Percentiles rank a stretch among this genome's conserved stretches.
These are phyloP conservation scores for Nemapogon koenigi DNA, from an alignment of 2,888 invertebrate species.

Conservation along the genomic window DNA sequence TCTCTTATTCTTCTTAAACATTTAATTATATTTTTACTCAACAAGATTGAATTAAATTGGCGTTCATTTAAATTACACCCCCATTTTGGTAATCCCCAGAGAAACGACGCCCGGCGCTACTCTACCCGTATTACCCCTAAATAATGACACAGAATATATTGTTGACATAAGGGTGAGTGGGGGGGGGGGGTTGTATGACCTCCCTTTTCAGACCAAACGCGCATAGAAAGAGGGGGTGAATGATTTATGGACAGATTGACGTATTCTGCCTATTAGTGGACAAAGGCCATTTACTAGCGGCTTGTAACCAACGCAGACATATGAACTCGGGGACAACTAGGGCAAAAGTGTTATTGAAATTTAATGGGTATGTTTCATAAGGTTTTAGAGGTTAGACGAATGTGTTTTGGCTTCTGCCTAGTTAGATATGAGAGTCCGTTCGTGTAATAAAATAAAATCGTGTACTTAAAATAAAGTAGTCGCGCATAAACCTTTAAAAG, in stretches of 20 bases:
- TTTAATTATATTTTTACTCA: conserved; percentile 4
- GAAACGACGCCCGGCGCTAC: conserved; percentile 4
- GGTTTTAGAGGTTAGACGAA: no score
- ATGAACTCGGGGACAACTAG: no score
- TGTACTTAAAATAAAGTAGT: no score
- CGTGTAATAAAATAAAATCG: no score
- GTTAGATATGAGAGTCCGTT: no score
- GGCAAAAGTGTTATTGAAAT: no score
- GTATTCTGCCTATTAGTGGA: conserved; percentile 34
- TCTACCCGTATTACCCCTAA: conserved; percentile 23
- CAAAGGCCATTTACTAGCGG: conserved; percentile 13
- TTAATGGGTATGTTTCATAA: not conserved
- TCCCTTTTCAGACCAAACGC: conserved; percentile 12
- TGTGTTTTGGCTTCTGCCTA: no score
- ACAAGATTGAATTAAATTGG: conserved; percentile 9
- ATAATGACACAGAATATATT: conserved; percentile 44
- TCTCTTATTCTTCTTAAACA: no score
- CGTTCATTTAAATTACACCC: conserved; percentile 7
- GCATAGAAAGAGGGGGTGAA: conserved; percentile 23
- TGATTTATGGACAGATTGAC: conserved; percentile 50
- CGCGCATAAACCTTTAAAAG: no score
- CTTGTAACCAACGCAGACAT: conserved; percentile 8
- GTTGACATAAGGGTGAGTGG: conserved; percentile 32
- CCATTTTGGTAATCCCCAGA: conserved; percentile 9
- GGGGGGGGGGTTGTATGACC: conserved; percentile 15